phyloP scores from a whole-genome alignment of 2,888 invertebrate genomes.

The Sinodicranocentrus sp. region DNA sequence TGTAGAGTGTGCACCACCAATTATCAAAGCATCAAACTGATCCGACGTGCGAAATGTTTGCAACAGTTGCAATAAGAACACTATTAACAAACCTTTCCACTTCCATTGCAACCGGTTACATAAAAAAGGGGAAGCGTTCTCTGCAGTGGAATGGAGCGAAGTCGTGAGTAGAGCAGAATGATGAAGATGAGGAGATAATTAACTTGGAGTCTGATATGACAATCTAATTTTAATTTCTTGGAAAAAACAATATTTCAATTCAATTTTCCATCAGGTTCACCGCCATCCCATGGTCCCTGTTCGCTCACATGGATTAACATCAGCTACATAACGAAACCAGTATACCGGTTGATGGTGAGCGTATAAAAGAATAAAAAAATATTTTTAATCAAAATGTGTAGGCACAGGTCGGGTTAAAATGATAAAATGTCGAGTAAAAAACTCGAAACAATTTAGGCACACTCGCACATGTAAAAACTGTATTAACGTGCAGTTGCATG shows the following conservation, averaged over 20 bases:
- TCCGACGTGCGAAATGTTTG: conserved; percentile 33
- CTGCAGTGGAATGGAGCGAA: background rate
- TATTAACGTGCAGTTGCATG: background rate
- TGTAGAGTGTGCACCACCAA: background rate
- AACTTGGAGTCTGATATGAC: conserved; percentile 61
- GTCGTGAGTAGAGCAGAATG: conserved; percentile 34
- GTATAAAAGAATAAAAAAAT: background rate
- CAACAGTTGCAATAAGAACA: conserved; percentile 19
- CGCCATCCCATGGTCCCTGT: background rate
- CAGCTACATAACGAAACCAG: conserved; percentile 16
- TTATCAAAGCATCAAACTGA: background rate
- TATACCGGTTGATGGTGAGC: background rate
- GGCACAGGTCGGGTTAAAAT: background rate
- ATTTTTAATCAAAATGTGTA: conserved; percentile 36
- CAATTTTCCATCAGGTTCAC: conserved; percentile 60
- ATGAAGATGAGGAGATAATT: conserved; percentile 63
- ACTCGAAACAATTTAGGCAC: no score
- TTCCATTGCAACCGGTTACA: conserved; percentile 45
- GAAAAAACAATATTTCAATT: conserved; percentile 60
- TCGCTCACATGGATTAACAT: conserved; percentile 10
- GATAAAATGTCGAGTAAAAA: background rate
- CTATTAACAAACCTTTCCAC: background rate
- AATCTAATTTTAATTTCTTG: conserved; percentile 64
- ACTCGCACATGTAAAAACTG: background rate
- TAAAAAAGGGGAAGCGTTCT: conserved; percentile 8